A percentile compares a stretch with the other conserved stretches of the same genome.
phyloP scores from a whole-genome alignment of 1,140 invertebrate genomes.

The Pogonomyrmex californicus region DNA sequence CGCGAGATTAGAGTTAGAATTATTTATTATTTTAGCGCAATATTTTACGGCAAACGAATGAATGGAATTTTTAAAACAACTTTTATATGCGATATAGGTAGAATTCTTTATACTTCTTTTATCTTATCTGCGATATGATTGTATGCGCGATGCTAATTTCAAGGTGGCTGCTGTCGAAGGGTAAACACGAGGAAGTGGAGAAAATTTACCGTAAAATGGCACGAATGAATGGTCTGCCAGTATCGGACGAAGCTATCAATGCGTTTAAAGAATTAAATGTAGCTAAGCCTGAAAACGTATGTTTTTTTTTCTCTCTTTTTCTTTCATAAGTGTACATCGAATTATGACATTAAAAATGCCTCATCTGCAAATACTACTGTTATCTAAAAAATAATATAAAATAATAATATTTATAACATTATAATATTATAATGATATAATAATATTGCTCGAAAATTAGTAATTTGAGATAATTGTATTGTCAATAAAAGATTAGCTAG shows the following conservation, averaged over 20 bases:
- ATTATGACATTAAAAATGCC: neutral
- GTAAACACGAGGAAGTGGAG: slow-evolving; percentile 89
- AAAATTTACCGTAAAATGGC: slow-evolving; percentile 89
- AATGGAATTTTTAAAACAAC: neutral
- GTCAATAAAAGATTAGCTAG: too few species aligned
- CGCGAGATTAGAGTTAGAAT: neutral
- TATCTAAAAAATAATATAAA: neutral
- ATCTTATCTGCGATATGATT: slow-evolving; percentile 20
- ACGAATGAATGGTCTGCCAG: slow-evolving; percentile 89
- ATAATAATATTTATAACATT: too few species aligned
- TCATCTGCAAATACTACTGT: neutral
- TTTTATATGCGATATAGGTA: slow-evolving; percentile 7
- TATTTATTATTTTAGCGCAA: neutral
- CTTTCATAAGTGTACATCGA: neutral
- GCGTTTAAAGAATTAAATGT: slow-evolving; percentile 80
- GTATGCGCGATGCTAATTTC: slow-evolving; percentile 63
- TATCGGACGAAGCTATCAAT: slow-evolving; percentile 87
- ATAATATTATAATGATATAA: too few species aligned
- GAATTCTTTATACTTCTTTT: slow-evolving; percentile 30
- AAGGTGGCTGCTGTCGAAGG: slow-evolving; percentile 92
- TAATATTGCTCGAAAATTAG: too few species aligned
- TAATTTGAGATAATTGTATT: too few species aligned
- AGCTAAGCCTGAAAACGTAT: slow-evolving; percentile 59
- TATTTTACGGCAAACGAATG: neutral
- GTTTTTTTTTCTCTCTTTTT: neutral